Conservation (phyloP, 2,113 vertebrate genomes). For the Upupa epops region DNA sequence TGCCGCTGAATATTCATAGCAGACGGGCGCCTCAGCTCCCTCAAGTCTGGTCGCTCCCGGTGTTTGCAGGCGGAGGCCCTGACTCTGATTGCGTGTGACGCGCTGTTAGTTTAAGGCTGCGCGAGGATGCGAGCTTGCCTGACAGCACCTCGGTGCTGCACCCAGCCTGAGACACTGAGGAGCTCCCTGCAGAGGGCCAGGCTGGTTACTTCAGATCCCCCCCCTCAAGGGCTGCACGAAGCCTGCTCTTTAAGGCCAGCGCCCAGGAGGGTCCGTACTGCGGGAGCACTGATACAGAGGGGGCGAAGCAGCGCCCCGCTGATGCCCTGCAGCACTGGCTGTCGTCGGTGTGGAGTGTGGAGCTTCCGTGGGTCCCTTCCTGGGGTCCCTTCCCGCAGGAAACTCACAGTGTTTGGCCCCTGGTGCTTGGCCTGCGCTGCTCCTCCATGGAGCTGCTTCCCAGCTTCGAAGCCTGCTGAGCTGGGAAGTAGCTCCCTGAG, state of each 20-base stretch:
- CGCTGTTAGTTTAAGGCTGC: not conserved
- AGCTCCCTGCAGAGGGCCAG: not conserved
- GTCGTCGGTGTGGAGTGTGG: rapidly evolving
- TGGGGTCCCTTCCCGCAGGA: not conserved
- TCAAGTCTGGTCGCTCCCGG: not conserved
- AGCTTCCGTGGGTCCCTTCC: not conserved
- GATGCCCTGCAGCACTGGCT: not conserved
- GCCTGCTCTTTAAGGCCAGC: not conserved
- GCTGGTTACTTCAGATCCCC: not conserved
- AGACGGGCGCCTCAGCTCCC: not conserved
- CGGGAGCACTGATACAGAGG: not conserved
- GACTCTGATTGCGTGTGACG: constrained; percentile 19
- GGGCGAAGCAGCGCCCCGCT: rapidly evolving
- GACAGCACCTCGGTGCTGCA: constrained; percentile 20
- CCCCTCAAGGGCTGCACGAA: not conserved
- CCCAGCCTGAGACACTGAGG: not conserved
- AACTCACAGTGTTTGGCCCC: not conserved
- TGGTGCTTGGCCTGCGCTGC: not conserved
- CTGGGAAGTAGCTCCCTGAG: not conserved
- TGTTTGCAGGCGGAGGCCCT: not conserved
- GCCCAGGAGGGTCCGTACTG: not conserved
- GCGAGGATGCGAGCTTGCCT: not conserved
- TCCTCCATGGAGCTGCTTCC: not conserved
- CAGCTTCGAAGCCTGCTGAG: not conserved
- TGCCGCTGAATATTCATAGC: not conserved